phyloP scores from a whole-genome alignment of 2,797 vertebrate genomes.

The Sebastes taczanowskii region DNA sequence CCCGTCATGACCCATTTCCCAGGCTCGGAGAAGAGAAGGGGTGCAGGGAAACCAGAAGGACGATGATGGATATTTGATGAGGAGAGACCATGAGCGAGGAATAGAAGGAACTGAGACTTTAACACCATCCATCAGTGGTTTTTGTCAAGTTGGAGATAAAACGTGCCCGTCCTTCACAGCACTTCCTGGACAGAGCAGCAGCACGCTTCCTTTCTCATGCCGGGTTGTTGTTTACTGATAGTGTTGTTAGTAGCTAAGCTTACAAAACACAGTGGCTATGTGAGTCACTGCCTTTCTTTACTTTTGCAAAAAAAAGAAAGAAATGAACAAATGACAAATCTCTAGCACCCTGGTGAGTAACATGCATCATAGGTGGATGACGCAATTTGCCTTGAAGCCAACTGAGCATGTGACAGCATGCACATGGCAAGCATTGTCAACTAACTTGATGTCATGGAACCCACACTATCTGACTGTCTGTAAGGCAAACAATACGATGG shows the following conservation, averaged over 20 bases:
- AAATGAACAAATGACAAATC: neutral
- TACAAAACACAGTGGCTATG: neutral
- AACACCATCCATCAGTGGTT: neutral
- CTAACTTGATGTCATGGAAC: constrained; percentile 6
- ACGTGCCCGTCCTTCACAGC: neutral
- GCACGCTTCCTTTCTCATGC: constrained; percentile 17
- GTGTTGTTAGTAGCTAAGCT: neutral
- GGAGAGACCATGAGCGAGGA: constrained; percentile 7
- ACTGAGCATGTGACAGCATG: constrained; percentile 1
- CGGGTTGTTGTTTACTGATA: neutral
- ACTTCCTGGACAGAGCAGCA: constrained; percentile 10
- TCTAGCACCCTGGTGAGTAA: neutral
- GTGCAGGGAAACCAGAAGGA: constrained; percentile 47
- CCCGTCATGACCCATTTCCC: constrained; percentile 62
- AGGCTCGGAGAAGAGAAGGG: constrained; percentile 14
- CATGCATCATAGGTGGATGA: neutral
- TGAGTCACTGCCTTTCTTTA: neutral
- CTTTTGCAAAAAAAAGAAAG: neutral
- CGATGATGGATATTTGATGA: constrained; percentile 69
- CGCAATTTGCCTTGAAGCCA: neutral
- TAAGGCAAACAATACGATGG: neutral
- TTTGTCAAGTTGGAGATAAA: constrained; percentile 11
- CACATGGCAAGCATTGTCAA: constrained; percentile 7
- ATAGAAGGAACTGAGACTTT: neutral
- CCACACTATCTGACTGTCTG: neutral